Evolutionary conservation across 2,797 vertebrate species (phyloP).

Genomic region (Apogon hyalosoma): DNA sequence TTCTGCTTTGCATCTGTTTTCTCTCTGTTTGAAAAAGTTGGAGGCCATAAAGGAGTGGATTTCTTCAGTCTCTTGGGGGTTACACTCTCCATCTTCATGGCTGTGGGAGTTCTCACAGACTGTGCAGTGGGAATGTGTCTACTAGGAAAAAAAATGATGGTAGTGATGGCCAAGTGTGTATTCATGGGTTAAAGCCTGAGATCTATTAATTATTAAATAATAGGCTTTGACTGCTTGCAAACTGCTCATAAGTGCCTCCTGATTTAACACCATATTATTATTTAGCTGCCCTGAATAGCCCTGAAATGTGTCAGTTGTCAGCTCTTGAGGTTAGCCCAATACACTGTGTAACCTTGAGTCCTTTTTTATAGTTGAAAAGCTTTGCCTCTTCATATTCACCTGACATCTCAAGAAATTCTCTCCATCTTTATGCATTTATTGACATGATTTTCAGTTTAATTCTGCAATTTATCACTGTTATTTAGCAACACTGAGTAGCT

Average conservation of each 20-base stretch:
- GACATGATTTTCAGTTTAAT: slow-evolving; percentile 28
- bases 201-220: slow-evolving; percentile 84
- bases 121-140: slow-evolving; percentile 75
- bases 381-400: slow-evolving; percentile 45
- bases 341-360: slow-evolving; percentile 68
- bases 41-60: slow-evolving; percentile 74
- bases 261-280: slow-evolving; percentile 72
- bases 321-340: slow-evolving; percentile 60
- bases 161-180: slow-evolving; percentile 60
- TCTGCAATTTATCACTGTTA: slow-evolving; percentile 25
- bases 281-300: slow-evolving; percentile 67
- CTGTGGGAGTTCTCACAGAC: slow-evolving; percentile 83
- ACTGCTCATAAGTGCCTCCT: slow-evolving; percentile 63
- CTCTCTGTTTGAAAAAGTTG: slow-evolving; percentile 78
- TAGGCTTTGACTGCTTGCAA: slow-evolving; percentile 64
- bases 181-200: slow-evolving; percentile 59
- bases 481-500: slow-evolving; percentile 24
- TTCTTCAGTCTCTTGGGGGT: slow-evolving; percentile 71
- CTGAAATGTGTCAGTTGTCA: slow-evolving; percentile 56
- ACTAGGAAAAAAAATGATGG: slow-evolving; percentile 47
- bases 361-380: slow-evolving; percentile 66
- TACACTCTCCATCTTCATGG: slow-evolving; percentile 63
- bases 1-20: slow-evolving; percentile 79
- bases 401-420: slow-evolving; percentile 35
- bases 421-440: no score